Percentiles rank a stretch among this genome's conserved stretches.
Conservation (phyloP, 1,140 invertebrate genomes). For the Lithobius niger region DNA sequence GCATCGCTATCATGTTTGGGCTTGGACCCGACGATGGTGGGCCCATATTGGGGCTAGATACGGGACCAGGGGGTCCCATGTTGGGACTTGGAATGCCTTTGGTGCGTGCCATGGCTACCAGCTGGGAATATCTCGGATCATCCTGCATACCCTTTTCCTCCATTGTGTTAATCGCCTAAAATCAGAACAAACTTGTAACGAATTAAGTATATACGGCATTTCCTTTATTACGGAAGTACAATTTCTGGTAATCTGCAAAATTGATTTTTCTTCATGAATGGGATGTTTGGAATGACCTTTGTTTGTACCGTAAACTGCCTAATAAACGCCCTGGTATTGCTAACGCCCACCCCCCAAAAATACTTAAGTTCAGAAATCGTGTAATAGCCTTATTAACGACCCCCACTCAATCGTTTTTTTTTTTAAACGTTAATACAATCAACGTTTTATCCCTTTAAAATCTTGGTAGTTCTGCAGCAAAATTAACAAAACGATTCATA, state of each 20-base stretch:
- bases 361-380: no score
- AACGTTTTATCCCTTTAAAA: no score
- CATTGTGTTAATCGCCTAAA: slow-evolving; percentile 68
- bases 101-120: slow-evolving; percentile 59
- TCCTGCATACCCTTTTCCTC: slow-evolving; percentile 87
- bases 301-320: neutral
- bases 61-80: slow-evolving; percentile 21
- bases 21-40: slow-evolving; percentile 2
- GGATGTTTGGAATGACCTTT: neutral
- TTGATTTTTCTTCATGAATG: neutral
- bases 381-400: no score
- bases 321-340: neutral
- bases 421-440: no score
- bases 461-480: no score
- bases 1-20: neutral
- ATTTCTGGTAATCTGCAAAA: neutral
- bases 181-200: neutral
- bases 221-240: neutral
- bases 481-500: no score
- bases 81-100: slow-evolving; percentile 35
- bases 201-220: neutral
- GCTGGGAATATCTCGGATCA: slow-evolving; percentile 75
- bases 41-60: slow-evolving; percentile 12
- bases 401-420: no score
- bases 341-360: no score